Evolutionary conservation across 1,140 invertebrate genomes (phyloP), one percentile per base, ranked within the genome.

Genomic region (Ruditapes philippinarum): DNA sequence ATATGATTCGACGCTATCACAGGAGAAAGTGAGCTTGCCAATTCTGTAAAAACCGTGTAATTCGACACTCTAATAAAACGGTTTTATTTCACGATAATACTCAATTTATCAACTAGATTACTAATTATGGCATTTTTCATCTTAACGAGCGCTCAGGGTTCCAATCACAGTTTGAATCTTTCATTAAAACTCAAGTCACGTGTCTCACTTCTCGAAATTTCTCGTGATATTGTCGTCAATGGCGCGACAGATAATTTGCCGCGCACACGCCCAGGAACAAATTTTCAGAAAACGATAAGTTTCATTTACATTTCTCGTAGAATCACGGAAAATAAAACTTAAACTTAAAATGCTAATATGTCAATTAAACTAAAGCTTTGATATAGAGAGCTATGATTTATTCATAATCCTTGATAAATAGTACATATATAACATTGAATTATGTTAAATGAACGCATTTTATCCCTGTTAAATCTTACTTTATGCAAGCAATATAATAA

Each of bases 161-260:
- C 42, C 19, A 78, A 78, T 78, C 74, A 17, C 31, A 22, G 42
- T 51, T 54, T 51, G 74, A 78, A 78, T 78, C 74, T 78, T 78
- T 78, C 74, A 78, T 78, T 78, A 78, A 78, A 78, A 78, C 74
- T 40, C 74, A 51, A 51, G 74, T 51, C 74, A 78, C 74, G 74
- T 78, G 74, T 54, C 33, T 22, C 28, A 57, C n/a, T 57, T 78
- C 74, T 78, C 74, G 45, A 78, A 36, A 78, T 31, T 78, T 78
- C 74, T 40, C 45, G 74, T 49, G 42, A 78, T 78, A 54, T 54
- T 22, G 31, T 54, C 65, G 65, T 70, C 65, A 38, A 19, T 70
- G 65, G 65, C 65, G 65, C 33, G 65, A 70, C 65, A 70, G 33
- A 70, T 70, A 70, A 70, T 70, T 70, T 70, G 65, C 65, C 19